Evolutionary conservation across 53 echinoderm and acorn worm genomes (phyloP).

Genomic region (Holothuria scabra): DNA sequence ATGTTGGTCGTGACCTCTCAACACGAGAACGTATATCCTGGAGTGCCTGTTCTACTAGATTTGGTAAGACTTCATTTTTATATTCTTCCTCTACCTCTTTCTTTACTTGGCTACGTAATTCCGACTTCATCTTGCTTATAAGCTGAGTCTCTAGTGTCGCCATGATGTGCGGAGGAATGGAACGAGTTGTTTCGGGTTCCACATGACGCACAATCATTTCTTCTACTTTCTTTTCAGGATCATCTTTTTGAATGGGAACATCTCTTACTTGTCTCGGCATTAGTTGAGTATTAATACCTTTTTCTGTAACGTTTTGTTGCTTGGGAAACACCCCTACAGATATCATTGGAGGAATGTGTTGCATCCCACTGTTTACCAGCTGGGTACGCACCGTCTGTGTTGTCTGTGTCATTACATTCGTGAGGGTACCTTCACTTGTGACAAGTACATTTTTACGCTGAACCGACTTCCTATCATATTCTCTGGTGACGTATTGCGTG

Average conservation of each 20-base stretch:
- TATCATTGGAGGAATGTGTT: constrained; percentile 20
- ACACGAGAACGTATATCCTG: neutral
- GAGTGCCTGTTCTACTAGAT: constrained; percentile 25
- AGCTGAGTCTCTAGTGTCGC: constrained; percentile 19
- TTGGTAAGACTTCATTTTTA: constrained; percentile 15
- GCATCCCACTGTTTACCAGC: neutral
- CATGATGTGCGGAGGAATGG: constrained; percentile 6
- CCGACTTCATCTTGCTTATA: constrained; percentile 10
- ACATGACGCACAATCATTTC: constrained; percentile 4
- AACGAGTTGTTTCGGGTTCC: neutral
- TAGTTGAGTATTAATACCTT: neutral
- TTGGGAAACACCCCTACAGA: constrained; percentile 21
- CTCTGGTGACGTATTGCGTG: constrained; percentile 25
- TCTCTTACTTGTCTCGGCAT: neutral
- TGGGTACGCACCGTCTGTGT: constrained; percentile 31
- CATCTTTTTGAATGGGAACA: constrained; percentile 25
- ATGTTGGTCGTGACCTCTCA: constrained; percentile 14
- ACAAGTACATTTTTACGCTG: constrained; percentile 26
- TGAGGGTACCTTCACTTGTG: constrained; percentile 26
- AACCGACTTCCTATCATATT: constrained; percentile 10
- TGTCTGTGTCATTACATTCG: neutral
- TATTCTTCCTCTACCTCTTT: constrained; percentile 39
- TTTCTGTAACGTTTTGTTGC: neutral
- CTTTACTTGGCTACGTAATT: constrained; percentile 17
- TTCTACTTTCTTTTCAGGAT: constrained; percentile 7